Evolutionary conservation across 2,797 vertebrate genomes (phyloP).

Genomic region (Capromys pilorides): DNA sequence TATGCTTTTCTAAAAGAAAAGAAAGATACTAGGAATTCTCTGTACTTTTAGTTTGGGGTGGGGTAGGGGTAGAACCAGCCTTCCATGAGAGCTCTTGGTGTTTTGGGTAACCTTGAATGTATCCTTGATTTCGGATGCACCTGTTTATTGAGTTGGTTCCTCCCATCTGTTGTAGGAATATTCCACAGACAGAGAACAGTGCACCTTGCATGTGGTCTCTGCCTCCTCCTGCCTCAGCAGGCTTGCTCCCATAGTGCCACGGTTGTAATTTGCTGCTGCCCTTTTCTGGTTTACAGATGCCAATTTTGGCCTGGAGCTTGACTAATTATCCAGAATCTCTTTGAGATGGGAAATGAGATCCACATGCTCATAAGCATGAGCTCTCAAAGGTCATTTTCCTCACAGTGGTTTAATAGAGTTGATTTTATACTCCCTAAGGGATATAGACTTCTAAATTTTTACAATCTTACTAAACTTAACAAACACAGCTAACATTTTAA

Average conservation of each 20-base stretch:
- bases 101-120: fast-evolving
- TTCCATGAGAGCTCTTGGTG: not conserved
- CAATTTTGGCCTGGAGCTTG: not conserved
- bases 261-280: not conserved
- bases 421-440: not conserved
- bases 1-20: not conserved
- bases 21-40: not conserved
- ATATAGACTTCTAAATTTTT: not conserved
- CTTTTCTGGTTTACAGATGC: not conserved
- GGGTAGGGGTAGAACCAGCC: not conserved
- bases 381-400: conserved; percentile 19
- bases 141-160: not conserved
- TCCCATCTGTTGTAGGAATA: fast-evolving
- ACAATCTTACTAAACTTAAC: not conserved
- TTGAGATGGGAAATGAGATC: not conserved
- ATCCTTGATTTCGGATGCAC: fast-evolving
- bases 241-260: not conserved
- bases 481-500: not conserved
- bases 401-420: not conserved
- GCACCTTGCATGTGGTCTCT: not conserved
- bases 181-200: not conserved
- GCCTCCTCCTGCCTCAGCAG: not conserved
- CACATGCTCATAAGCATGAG: too few relatives aligned
- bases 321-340: not conserved
- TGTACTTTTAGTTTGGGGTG: not conserved